Evolutionary conservation across 2,797 vertebrate genomes (phyloP), one percentile per base, ranked within the genome.

Genomic region (Anomalospiza imberbis): DNA sequence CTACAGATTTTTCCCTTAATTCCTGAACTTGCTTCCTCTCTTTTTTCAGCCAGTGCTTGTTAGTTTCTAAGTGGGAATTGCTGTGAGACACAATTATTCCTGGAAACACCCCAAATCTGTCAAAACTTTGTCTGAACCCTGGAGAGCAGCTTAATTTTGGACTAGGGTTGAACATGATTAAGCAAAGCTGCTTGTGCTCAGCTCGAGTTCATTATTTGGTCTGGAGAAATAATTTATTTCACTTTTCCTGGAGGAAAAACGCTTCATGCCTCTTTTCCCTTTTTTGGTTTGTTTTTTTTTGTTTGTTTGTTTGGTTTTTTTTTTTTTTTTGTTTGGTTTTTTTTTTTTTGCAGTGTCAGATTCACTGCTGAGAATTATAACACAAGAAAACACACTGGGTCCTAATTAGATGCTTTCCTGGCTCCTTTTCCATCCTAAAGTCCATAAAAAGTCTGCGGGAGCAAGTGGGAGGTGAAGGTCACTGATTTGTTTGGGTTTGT

Each of bases 401-500:
- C 95, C 98, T 98, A 93, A 98, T 98, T 97, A 97, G 98, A 85
- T 98, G 98, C 96, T 99, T 99, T 97, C 96, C 98, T 96, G 98
- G 98, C 50, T 98, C 98, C 83, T 98, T 97, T 97, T 98, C 98
- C 94, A 98, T 98, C 98, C 97, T 98, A 95, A 97, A 98, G 98
- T 98, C 96, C 98, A 91, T 96, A 98, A 98, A 98, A 98, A 98
- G 94, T 98, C 99, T 97, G 98, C 98, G 95, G 98, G 98, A 98
- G 97, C 98, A 98, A 98, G 98, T 98, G 97, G 97, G 96, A 97
- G 96, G 94, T 93, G 94, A 91, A 91, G 89, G 82, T 90, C 75
- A n/a, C 84, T 55, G 78, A 40, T 93, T 75, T 95, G 17, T 94
- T 73, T 91, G 96, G 88, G 91, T 76, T 61, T 70, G 10, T 61